phyloP scores from a whole-genome alignment of 1,140 invertebrate species.

The Brachionus paranguensis region DNA sequence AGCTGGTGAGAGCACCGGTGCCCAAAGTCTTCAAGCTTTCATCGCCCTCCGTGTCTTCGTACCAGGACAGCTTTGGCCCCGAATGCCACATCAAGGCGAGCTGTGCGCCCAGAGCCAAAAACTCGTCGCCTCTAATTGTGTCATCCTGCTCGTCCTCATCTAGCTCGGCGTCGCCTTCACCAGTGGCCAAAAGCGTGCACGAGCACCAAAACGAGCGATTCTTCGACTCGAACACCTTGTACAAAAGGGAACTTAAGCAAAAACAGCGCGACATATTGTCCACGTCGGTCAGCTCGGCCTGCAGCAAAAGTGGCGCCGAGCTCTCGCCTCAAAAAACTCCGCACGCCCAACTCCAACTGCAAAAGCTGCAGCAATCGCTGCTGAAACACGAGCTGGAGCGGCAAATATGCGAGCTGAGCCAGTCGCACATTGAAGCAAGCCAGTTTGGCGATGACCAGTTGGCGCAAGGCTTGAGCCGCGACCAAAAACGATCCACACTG shows the following conservation, averaged over 20 bases:
- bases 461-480: not conserved
- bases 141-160: slow-evolving; percentile 3
- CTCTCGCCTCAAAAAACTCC: not conserved
- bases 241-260: slow-evolving; percentile 35
- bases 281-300: not conserved
- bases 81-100: not conserved
- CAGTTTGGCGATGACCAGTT: not conserved
- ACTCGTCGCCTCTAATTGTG: not conserved
- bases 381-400: slow-evolving; percentile 1
- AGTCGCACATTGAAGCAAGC: not conserved
- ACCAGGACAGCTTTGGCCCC: not conserved
- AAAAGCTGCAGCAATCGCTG: slow-evolving; percentile 2
- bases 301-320: not conserved
- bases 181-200: not conserved
- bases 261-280: slow-evolving; percentile 28
- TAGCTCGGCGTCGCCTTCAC: not conserved
- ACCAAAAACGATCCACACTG: slow-evolving; percentile 2
- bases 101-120: not conserved
- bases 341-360: not conserved
- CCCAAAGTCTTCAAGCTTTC: not conserved
- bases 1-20: not conserved
- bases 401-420: not conserved
- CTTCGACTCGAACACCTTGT: slow-evolving; percentile 34
- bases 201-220: slow-evolving; percentile 21
- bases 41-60: not conserved